Conservation (phyloP, 2,888 invertebrate genomes). For the Julus scandinavius region DNA sequence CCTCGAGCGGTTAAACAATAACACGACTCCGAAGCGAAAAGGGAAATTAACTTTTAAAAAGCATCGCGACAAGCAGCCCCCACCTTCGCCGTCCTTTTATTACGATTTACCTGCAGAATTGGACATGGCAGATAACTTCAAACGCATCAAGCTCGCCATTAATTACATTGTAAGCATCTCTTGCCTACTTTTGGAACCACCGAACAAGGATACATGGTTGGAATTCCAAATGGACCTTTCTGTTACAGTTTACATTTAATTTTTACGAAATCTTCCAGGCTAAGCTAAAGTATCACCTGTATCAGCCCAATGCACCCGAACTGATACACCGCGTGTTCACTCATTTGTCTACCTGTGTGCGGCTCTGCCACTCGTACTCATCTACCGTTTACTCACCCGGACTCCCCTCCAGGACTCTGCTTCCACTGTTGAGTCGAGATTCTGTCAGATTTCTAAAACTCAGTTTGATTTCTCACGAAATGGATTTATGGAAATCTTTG, state of each 20-base stretch:
- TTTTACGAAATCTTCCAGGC: slow-evolving; percentile 36
- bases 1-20: background rate
- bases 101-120: slow-evolving; percentile 52
- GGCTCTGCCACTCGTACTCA: slow-evolving; percentile 35
- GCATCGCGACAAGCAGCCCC: background rate
- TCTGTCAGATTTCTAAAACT: slow-evolving; percentile 50
- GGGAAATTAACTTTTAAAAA: slow-evolving; percentile 7
- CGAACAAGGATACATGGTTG: background rate
- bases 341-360: slow-evolving; percentile 25
- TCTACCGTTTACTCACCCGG: slow-evolving; percentile 12
- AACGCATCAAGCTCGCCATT: slow-evolving; percentile 55
- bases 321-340: slow-evolving; percentile 51
- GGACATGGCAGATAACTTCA: slow-evolving; percentile 50
- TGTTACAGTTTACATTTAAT: background rate
- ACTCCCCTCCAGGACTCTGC: slow-evolving; percentile 48
- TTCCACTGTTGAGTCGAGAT: slow-evolving; percentile 54
- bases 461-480: slow-evolving; percentile 51
- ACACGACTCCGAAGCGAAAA: background rate
- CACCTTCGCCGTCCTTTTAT: background rate
- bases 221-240: background rate
- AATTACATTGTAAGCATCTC: slow-evolving; percentile 54
- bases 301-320: slow-evolving; percentile 55
- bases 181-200: background rate
- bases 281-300: slow-evolving; percentile 53
- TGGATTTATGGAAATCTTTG: slow-evolving; percentile 54